Conservation (phyloP, 2,888 invertebrate genomes). For the Drosophila conformis region DNA sequence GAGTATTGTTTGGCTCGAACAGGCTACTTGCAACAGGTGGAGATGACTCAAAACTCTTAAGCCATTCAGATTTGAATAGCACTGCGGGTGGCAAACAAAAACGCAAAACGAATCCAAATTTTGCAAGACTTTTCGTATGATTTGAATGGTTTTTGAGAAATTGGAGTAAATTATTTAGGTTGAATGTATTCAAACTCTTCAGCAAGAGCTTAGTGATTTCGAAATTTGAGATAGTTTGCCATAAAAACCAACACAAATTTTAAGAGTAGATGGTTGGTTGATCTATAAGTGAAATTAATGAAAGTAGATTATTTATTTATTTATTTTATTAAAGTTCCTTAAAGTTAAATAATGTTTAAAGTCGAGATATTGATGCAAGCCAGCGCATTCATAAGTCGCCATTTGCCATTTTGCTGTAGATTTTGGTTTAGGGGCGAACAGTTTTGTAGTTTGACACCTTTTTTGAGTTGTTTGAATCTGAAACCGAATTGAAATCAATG, state of each 20-base stretch:
- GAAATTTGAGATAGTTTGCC: not conserved
- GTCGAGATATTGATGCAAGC: not conserved
- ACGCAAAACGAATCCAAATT: not conserved
- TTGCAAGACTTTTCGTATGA: not conserved
- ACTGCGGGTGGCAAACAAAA: not conserved
- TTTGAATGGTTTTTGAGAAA: not conserved
- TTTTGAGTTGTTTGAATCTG: constrained; percentile 21
- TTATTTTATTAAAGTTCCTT: not conserved
- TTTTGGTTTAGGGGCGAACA: constrained; percentile 10
- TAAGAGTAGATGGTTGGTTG: not conserved
- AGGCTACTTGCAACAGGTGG: not conserved
- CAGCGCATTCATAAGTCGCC: constrained; percentile 36
- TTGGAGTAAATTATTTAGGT: not conserved
- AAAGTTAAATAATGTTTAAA: not conserved
- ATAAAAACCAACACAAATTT: not conserved
- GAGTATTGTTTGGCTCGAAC: constrained; percentile 3
- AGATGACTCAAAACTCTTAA: not conserved
- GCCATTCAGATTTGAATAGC: not conserved
- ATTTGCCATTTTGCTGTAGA: not conserved
- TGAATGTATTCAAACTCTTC: not conserved
- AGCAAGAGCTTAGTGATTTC: not conserved
- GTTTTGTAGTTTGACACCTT: constrained; percentile 30
- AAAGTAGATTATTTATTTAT: not conserved
- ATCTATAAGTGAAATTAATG: not conserved
- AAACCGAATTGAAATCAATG: constrained; percentile 45